Evolutionary conservation across 2,888 invertebrate species (phyloP).

Genomic region (Rutpela maculata): DNA sequence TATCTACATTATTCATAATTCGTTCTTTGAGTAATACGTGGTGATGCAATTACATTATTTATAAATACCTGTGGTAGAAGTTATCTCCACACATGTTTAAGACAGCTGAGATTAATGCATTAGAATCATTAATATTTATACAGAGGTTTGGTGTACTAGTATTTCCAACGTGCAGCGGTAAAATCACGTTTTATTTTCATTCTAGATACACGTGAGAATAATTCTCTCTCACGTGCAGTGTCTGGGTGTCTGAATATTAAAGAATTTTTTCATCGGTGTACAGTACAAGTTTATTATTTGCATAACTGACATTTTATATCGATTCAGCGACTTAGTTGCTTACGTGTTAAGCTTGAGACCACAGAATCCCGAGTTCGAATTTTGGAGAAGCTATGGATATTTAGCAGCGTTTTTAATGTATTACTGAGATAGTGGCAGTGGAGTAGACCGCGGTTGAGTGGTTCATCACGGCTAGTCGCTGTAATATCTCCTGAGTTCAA

Average conservation of each 20-base stretch:
- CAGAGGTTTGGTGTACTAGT: background rate
- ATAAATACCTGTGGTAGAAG: background rate
- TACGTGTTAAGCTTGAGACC: too few relatives aligned
- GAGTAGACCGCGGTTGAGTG: too few relatives aligned
- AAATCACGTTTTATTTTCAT: background rate
- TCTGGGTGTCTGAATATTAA: background rate
- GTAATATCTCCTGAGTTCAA: too few relatives aligned
- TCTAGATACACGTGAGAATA: slow-evolving; percentile 3
- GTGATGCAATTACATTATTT: background rate
- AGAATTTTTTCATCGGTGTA: background rate
- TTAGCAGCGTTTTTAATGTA: too few relatives aligned
- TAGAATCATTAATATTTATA: slow-evolving; percentile 16
- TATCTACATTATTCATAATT: background rate
- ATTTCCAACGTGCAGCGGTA: slow-evolving; percentile 4
- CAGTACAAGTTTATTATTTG: background rate
- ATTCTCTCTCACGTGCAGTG: slow-evolving; percentile 16
- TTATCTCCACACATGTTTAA: background rate
- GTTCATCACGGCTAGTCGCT: too few relatives aligned
- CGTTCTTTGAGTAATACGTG: background rate
- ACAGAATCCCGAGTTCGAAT: too few relatives aligned
- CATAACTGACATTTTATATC: background rate
- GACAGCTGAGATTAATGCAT: background rate
- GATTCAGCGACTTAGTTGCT: too few relatives aligned
- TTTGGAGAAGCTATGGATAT: too few relatives aligned
- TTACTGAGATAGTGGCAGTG: too few relatives aligned